These are phyloP conservation scores for Pteruthius melanotis DNA, from an alignment of 2,113 vertebrate species.

Conservation along the genomic window DNA sequence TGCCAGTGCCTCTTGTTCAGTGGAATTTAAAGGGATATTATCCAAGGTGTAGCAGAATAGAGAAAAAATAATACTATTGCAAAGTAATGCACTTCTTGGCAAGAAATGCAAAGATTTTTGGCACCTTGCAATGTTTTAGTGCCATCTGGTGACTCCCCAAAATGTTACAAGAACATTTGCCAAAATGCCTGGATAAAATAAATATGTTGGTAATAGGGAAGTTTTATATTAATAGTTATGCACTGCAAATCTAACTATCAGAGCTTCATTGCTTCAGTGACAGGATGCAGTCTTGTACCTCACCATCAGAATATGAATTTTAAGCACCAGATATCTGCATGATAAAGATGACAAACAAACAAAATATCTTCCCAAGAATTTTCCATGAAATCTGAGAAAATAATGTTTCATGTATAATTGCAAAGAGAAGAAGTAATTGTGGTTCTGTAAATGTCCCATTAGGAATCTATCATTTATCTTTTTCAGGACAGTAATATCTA, in stretches of 20 bases:
- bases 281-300: not conserved
- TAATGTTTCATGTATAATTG: not conserved
- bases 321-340: not conserved
- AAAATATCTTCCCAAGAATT: not conserved
- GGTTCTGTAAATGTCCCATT: not conserved
- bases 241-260: not conserved
- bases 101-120: slow-evolving; percentile 51
- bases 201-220: not conserved
- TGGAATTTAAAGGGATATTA: not conserved
- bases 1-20: not conserved
- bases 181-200: slow-evolving; percentile 1
- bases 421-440: not conserved
- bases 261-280: not conserved
- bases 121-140: slow-evolving; percentile 62
- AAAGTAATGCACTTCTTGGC: slow-evolving; percentile 38
- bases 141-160: slow-evolving; percentile 67
- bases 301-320: not conserved
- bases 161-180: slow-evolving; percentile 46
- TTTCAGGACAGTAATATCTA: not conserved
- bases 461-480: not conserved
- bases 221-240: not conserved
- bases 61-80: not conserved
- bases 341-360: not conserved
- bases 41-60: not conserved
- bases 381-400: not conserved